Evolutionary conservation across 1,140 invertebrate genomes (phyloP).

Genomic region (Nasonia giraulti): DNA sequence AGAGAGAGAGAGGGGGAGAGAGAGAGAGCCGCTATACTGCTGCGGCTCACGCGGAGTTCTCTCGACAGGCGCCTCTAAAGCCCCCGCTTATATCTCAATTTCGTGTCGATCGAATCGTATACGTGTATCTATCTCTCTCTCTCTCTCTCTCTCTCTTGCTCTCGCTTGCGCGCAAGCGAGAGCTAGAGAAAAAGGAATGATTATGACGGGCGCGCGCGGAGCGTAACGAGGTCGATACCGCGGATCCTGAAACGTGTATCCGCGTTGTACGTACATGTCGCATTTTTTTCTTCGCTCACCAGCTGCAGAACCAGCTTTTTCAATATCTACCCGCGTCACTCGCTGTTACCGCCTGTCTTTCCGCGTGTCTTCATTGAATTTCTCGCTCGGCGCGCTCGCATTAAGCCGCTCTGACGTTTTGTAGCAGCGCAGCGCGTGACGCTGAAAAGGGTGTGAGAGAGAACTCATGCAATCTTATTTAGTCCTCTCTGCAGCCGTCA

Average conservation of each 20-base stretch:
- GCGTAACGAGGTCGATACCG: conserved; percentile 3
- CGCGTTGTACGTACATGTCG: background rate
- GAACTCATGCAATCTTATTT: too few relatives aligned
- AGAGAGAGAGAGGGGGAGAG: background rate
- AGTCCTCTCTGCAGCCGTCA: too few relatives aligned
- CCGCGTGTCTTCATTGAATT: conserved; percentile 7
- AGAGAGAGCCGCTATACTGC: background rate
- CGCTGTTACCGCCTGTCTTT: background rate
- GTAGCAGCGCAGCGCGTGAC: too few relatives aligned
- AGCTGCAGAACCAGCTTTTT: background rate
- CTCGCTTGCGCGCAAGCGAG: background rate
- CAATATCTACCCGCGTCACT: background rate
- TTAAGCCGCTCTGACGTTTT: conserved; percentile 15
- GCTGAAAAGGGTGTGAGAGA: background rate
- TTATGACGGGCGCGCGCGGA: background rate
- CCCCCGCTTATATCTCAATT: conserved; percentile 41
- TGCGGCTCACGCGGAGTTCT: background rate
- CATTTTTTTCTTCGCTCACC: background rate
- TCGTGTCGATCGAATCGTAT: conserved; percentile 47
- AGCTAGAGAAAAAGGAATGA: background rate
- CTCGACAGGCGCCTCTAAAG: background rate
- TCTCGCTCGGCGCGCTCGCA: background rate
- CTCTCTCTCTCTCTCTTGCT: too few relatives aligned
- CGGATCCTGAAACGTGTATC: background rate
- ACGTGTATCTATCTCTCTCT: background rate